A percentile compares a stretch with the other conserved stretches of the same genome.
Evolutionary conservation across 2,888 invertebrate genomes (phyloP).

Genomic region (Criorhina ranunculi): DNA sequence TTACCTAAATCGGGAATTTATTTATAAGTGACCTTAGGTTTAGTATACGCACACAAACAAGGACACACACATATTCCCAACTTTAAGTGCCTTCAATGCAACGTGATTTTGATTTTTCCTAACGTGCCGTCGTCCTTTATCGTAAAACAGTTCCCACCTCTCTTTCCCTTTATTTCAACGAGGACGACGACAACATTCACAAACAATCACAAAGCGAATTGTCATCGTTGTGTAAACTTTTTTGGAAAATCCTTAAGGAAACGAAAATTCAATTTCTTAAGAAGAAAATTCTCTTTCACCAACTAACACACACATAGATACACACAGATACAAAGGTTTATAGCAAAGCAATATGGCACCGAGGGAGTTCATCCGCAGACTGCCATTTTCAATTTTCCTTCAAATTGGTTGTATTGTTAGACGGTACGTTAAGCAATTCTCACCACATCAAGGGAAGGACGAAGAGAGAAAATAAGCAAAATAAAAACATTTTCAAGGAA

Average conservation of each 20-base stretch:
- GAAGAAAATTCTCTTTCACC: constrained; percentile 53
- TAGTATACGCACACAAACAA: neutral
- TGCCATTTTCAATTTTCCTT: constrained; percentile 79
- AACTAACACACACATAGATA: neutral
- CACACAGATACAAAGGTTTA: neutral
- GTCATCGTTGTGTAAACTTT: constrained; percentile 63
- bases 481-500: constrained; percentile 63
- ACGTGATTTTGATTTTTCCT: neutral
- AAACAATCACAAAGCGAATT: constrained; percentile 67
- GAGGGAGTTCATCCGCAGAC: constrained; percentile 56
- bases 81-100: constrained; percentile 3
- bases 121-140: neutral
- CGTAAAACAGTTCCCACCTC: neutral
- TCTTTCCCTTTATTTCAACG: neutral
- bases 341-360: constrained; percentile 4
- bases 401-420: constrained; percentile 80
- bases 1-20: neutral
- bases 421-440: constrained; percentile 79
- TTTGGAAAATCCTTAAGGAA: constrained; percentile 64
- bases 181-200: too few relatives aligned
- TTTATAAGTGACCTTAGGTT: too few relatives aligned
- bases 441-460: constrained; percentile 62
- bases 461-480: constrained; percentile 71
- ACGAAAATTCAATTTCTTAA: constrained; percentile 70
- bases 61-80: neutral